Evolutionary conservation across 2,888 invertebrate species (phyloP).

Genomic region (Sarcophaga variegata): DNA sequence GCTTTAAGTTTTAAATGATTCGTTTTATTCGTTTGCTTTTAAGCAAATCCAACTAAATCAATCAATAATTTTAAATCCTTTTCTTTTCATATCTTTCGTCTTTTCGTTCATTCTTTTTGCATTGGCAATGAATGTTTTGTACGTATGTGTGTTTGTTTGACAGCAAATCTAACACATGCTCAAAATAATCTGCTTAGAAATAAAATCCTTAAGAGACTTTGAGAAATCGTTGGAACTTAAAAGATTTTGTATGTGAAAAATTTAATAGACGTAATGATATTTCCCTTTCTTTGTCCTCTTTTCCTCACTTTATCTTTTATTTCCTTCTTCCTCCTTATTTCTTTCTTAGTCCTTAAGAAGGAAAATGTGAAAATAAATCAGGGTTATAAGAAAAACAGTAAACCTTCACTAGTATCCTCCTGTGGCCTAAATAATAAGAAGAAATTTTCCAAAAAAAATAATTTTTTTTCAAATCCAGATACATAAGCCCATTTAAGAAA

Average conservation of each 20-base stretch:
- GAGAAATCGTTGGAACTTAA: constrained; percentile 60
- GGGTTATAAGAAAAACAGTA: no score
- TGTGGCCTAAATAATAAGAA: no score
- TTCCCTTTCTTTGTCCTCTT: neutral
- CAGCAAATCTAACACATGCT: constrained; percentile 64
- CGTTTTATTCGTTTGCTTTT: constrained; percentile 12
- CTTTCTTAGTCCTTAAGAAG: neutral
- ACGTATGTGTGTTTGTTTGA: no score
- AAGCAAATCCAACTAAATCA: constrained; percentile 58
- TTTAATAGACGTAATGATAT: constrained; percentile 65
- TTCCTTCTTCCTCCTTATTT: neutral
- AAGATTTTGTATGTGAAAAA: constrained; percentile 53
- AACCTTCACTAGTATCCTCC: no score
- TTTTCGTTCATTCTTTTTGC: neutral
- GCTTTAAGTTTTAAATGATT: neutral
- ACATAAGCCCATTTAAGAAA: no score
- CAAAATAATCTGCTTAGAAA: constrained; percentile 66
- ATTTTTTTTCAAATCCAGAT: no score
- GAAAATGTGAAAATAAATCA: neutral
- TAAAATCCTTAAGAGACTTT: constrained; percentile 65
- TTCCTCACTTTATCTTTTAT: neutral
- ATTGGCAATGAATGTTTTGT: neutral
- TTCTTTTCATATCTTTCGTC: neutral
- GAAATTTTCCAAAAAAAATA: no score
- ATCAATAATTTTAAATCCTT: constrained; percentile 65